These are phyloP conservation scores for Melanotaenia maccullochi DNA, from an alignment of 2,797 vertebrate genomes.

Conservation along the genomic window DNA sequence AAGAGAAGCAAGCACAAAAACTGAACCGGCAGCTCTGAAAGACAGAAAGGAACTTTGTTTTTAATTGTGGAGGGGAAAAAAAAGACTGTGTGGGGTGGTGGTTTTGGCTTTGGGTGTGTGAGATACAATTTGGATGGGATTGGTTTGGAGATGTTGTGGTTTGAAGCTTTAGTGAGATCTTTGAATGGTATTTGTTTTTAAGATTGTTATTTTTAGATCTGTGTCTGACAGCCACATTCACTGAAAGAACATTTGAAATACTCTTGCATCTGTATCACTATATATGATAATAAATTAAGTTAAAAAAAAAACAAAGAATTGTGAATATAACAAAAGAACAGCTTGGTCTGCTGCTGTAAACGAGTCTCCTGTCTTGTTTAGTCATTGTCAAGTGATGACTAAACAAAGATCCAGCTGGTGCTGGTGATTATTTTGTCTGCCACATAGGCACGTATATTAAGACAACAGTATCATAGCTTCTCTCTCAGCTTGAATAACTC, in stretches of 20 bases:
- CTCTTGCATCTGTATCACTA: not conserved
- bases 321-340: not conserved
- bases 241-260: not conserved
- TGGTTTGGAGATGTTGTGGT: constrained; percentile 18
- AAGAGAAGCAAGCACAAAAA: constrained; percentile 86
- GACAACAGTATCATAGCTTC: constrained; percentile 13
- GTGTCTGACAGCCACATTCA: not conserved
- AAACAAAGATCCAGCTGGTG: not conserved
- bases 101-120: constrained; percentile 31
- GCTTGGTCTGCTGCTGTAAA: constrained; percentile 13
- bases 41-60: constrained; percentile 10
- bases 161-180: constrained; percentile 16
- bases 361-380: not conserved
- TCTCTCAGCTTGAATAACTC: constrained; percentile 9
- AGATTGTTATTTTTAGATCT: constrained; percentile 21
- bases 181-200: constrained; percentile 21
- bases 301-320: not conserved
- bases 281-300: not conserved
- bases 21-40: constrained; percentile 86
- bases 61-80: not conserved
- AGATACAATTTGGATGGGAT: constrained; percentile 9
- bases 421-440: constrained; percentile 15
- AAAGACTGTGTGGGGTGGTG: constrained; percentile 15
- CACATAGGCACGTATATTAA: not conserved
- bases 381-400: not conserved